phyloP scores from a whole-genome alignment of 2,888 invertebrate genomes.

The Drymonia ruficornis region DNA sequence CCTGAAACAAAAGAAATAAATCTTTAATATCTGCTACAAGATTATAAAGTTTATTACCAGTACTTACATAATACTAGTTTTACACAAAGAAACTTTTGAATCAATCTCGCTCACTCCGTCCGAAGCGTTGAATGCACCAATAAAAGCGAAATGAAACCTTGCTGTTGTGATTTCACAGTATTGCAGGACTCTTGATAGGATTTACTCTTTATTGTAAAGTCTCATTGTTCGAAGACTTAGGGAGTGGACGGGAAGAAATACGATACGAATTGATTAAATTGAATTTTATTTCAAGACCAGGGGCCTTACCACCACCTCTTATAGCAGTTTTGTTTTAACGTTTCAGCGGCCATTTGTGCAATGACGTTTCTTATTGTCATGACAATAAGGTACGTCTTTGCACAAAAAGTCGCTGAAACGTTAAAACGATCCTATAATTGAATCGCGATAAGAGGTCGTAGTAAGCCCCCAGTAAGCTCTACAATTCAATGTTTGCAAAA shows the following conservation, averaged over 20 bases:
- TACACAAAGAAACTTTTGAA: slow-evolving; percentile 35
- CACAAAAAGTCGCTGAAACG: no score
- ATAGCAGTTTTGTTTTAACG: no score
- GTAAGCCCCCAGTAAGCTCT: background rate
- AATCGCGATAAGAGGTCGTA: no score
- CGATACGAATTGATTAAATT: background rate
- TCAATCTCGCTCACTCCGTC: slow-evolving; percentile 32
- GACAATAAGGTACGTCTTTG: no score
- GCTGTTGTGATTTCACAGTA: slow-evolving; percentile 38
- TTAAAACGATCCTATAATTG: no score
- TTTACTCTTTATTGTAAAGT: slow-evolving; percentile 10
- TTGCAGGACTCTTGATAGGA: slow-evolving; percentile 36
- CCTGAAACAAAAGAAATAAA: no score
- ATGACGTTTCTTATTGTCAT: no score
- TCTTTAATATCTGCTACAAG: no score
- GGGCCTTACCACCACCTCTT: no score
- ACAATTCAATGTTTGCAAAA: no score
- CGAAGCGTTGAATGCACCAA: slow-evolving; percentile 37
- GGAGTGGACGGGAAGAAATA: background rate
- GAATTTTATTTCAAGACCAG: background rate
- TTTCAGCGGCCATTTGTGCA: no score
- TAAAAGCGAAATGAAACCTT: slow-evolving; percentile 39
- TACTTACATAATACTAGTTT: slow-evolving; percentile 18
- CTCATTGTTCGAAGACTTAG: background rate
- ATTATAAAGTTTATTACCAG: background rate